Evolutionary conservation across 2,888 invertebrate species (phyloP).

Genomic region (Lepidonotus clava): DNA sequence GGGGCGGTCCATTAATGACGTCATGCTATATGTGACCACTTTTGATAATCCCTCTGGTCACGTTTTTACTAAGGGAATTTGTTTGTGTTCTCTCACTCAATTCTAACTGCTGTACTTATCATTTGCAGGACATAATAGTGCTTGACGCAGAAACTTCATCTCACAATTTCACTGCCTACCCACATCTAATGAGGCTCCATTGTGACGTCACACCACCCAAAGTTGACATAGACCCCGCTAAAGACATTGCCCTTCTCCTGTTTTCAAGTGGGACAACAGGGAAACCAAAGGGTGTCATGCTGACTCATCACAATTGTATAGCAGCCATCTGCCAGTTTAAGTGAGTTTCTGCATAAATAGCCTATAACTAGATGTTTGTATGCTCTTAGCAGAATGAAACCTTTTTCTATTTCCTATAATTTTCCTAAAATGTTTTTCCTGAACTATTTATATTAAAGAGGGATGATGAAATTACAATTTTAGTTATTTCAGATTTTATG

Average conservation of each 20-base stretch:
- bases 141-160: background rate
- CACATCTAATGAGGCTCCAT: background rate
- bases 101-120: too few relatives aligned
- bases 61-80: too few relatives aligned
- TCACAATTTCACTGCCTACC: background rate
- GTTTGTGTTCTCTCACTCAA: too few relatives aligned
- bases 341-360: too few relatives aligned
- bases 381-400: too few relatives aligned
- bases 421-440: background rate
- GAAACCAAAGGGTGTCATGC: conserved; percentile 18
- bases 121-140: background rate
- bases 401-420: background rate
- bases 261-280: conserved; percentile 18
- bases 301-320: conserved; percentile 1
- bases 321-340: background rate
- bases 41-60: too few relatives aligned
- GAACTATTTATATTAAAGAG: background rate
- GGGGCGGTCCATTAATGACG: too few relatives aligned
- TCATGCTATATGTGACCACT: too few relatives aligned
- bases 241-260: background rate
- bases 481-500: background rate
- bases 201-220: background rate
- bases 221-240: background rate
- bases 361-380: too few relatives aligned
- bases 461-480: background rate